Base-by-base conservation (phyloP, 1,140 invertebrate species). In the Ephestia elutella region DNA sequence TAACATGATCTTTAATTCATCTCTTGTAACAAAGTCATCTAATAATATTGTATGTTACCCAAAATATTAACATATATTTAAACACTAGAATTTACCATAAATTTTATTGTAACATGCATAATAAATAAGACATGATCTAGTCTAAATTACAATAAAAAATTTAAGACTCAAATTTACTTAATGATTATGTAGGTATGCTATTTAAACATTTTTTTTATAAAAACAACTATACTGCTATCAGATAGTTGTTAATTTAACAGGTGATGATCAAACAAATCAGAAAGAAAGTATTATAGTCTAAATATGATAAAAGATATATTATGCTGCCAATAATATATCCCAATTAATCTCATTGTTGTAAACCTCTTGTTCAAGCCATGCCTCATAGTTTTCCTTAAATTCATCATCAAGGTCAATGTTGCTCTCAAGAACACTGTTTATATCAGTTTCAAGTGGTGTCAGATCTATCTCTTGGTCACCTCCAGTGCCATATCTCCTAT, bases 291-390 rank as follows among this genome's bases (percentile, higher is more conserved):
- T 44, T 17, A 3, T 44, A 44, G 13, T 44, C 38, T 44, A 15
- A 10, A n/a, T 3, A 44, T 15, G 5, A 44, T 13, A 44, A 15
- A 44, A 2, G 7, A 44, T 2, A 44, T 44, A 10, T 15, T 44
- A 66, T 56, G 62, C 50, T 17, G 78, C 70, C 15, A 88, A 67
- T 58, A 89, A 72, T 60, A 87, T 83, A 76, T 95, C 94, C 94
- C 95, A 95, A 77, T 95, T 92, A 57, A 94, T 94, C 70, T 92
- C 91, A 63, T 93, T 94, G 73, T 96, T 94, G 86, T 96, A 99
- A 4, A 99, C 98, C 91, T 99, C 98, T 79, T 97, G 93, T 72
- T 99, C 94, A 20, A 99, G 89, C 98, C 98, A 99, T 10, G 95
- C 81, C 78, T 98, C 95, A 87, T 99, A 99, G 84, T 99, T 97